Evolutionary conservation across 2,888 invertebrate genomes (phyloP).

Genomic region (Microctonus aethiopoides): DNA sequence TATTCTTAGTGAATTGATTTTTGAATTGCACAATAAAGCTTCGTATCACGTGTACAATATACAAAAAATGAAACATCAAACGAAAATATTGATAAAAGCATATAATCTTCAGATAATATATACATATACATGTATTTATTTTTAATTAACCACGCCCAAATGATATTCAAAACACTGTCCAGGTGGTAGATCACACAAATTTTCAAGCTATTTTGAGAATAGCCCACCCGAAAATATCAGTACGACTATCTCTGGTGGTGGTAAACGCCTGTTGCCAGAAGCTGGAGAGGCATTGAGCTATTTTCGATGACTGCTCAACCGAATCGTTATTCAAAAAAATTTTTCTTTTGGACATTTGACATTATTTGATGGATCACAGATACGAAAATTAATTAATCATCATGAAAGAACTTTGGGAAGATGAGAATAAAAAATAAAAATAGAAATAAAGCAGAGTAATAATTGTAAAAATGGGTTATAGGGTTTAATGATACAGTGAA

Average conservation of each 20-base stretch:
- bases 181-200: constrained; percentile 40
- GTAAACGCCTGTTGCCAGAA: constrained; percentile 39
- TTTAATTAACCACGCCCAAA: constrained; percentile 34
- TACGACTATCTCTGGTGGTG: constrained; percentile 21
- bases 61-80: background rate
- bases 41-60: background rate
- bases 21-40: background rate
- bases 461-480: background rate
- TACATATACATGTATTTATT: background rate
- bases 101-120: background rate
- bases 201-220: constrained; percentile 51
- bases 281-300: constrained; percentile 56
- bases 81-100: background rate
- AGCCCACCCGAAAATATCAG: constrained; percentile 53
- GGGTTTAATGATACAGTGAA: background rate
- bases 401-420: background rate
- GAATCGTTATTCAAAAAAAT: constrained; percentile 35
- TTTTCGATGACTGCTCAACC: constrained; percentile 54
- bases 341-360: constrained; percentile 36
- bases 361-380: background rate
- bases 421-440: background rate
- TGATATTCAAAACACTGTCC: constrained; percentile 31
- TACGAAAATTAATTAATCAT: background rate
- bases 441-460: background rate
- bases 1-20: background rate